Evolutionary conservation across 2,888 invertebrate genomes (phyloP), one percentile per base, ranked within the genome.

Genomic region (Hydroisotoma schaefferi): DNA sequence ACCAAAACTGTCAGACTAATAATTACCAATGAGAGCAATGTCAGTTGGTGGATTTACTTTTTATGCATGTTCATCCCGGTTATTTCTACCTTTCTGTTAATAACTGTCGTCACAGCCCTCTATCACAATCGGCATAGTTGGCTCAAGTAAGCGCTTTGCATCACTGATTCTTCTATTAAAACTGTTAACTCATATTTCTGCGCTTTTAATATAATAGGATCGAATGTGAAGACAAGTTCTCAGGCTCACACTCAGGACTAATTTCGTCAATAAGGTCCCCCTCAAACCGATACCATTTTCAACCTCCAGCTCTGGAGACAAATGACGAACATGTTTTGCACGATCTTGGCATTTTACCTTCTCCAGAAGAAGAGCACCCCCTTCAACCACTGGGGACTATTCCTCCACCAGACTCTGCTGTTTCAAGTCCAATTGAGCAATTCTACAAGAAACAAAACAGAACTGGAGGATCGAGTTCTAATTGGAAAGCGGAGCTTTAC

Each of bases 91-190:
- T 47, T 65, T 6, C 15, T 59, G 4, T 56, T 59, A 2, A 10
- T 58, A 0, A 15, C 66, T 20, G 55, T 51, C 0, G 61, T 68
- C n/a, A 47, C 62, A 1, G 28, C 56, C 10, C 28, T 65, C 4
- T 68, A 62, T 59, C 55, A 55, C 37, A 65, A 65, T 59, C 10
- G 68, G 6, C 68, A 68, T 57, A 51, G 57, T 33, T 68, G 68
- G 68, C 51, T 68, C 48, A 64, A 51, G 68, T 68, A 57, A 23
- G 22, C 20, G 15, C 5, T 8, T 15, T 20, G 40, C n/a, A 40
- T 8, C 5, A 10, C 40, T 18, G 40, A 18, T 25, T 23, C 23
- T 28, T 12, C 8, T 52, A 8, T 29, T 23, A 5, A 12, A 23
- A 25, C 8, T 52, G 8, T 25, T 37, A 52, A 33, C 26, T 29